Evolutionary conservation across 2,113 vertebrate genomes (phyloP), one percentile per base, ranked within the genome.

Genomic region (Syrrhaptes paradoxus): DNA sequence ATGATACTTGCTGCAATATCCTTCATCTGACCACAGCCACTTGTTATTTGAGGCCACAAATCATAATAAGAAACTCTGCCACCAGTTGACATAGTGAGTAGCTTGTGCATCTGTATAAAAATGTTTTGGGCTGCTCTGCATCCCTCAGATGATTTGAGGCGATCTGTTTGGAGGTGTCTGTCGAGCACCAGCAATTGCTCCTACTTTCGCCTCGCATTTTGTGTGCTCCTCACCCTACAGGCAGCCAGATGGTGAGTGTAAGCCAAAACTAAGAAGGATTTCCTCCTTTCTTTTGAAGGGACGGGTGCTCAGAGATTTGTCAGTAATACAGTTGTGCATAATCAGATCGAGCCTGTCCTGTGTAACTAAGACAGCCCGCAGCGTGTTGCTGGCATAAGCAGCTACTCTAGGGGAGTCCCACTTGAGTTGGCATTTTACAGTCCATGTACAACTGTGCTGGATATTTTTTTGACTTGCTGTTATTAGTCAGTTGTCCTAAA

Each of bases 261-360:
- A 87, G 38, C 75, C 73, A 85, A 87, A 94, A 95, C 54, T 31
- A 49, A 80, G 58, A 29, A 63, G 61, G 49, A 81, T 95, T 91
- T 94, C 76, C 22, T 83, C 86, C 93, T 89, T 79, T 77, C 49
- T 75, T 91, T 51, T 18, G 43, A 71, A 74, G 43, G 81, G 68
- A 34, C 0, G 28, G 62, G 19, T 88, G 84, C 65, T 83, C 54
- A 72, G 91, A 91, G 70, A 43, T 71, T 94, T 87, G 81, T 49
- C 57, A 61, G 88, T 32, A 89, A 46, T 52, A 58, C 52, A 82
- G 58, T 4, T 70, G 54, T 79, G 77, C 51, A 89, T 79, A 51
- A 75, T 65, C 62, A 89, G 71, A 51, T 70, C 36, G 76, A 61
- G 83, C 49, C 83, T 84, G 20, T 49, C 65, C 94, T 58, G 68